phyloP scores from a whole-genome alignment of 37 sponge, comb jelly and placozoan species.

The Bolinopsis microptera region DNA sequence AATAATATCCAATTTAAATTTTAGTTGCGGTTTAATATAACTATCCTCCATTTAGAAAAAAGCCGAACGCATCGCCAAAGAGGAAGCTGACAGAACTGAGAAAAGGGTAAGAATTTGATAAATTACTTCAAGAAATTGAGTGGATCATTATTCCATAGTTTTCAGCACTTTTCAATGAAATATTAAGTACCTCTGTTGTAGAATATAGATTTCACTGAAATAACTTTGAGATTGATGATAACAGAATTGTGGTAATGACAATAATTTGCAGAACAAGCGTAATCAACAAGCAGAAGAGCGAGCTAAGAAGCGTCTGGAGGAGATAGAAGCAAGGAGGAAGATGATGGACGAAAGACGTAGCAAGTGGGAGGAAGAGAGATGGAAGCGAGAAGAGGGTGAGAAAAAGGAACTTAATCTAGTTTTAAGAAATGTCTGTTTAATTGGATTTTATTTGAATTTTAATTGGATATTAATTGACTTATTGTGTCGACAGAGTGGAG shows the following conservation, averaged over 20 bases:
- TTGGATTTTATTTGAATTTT: too few species aligned
- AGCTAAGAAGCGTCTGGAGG: conserved; percentile 48
- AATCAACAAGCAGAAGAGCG: conserved; percentile 59
- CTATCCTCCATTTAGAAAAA: conserved; percentile 40
- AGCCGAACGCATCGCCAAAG: conserved; percentile 53
- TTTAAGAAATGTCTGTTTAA: too few species aligned
- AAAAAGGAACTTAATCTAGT: too few species aligned
- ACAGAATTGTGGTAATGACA: too few species aligned
- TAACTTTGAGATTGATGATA: too few species aligned
- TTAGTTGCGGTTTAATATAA: too few species aligned
- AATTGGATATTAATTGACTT: too few species aligned
- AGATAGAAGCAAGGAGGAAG: conserved; percentile 29
- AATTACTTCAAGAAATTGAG: not conserved
- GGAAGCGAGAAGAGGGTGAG: conserved; percentile 53
- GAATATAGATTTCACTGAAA: too few species aligned
- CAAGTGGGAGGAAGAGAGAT: conserved; percentile 63
- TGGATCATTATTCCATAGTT: too few species aligned
- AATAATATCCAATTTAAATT: too few species aligned
- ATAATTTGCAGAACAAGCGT: conserved; percentile 28
- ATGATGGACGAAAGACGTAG: conserved; percentile 57
- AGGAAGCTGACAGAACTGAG: conserved; percentile 58
- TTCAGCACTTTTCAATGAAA: too few species aligned
- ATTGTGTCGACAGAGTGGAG: conserved; percentile 66
- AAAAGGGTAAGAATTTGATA: conserved; percentile 33
- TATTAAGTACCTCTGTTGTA: too few species aligned